Conservation (phyloP, 2,888 invertebrate genomes). For the Eurytoma californica region DNA sequence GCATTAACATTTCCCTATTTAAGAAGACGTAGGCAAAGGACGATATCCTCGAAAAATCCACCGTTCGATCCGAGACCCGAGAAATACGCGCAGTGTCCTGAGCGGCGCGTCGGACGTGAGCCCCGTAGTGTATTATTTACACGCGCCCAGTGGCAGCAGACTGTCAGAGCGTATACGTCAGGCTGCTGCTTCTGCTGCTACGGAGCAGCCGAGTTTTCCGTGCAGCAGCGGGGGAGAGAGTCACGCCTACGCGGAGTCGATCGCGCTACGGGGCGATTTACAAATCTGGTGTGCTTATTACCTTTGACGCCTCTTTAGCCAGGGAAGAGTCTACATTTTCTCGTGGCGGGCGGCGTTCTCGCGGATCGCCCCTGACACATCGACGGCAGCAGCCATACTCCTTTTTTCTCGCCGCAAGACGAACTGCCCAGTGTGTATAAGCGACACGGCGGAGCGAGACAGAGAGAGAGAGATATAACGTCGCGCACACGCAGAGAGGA, state of each 20-base stretch:
- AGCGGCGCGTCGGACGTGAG: not conserved
- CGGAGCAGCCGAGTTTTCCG: not conserved
- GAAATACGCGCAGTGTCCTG: not conserved
- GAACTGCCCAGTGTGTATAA: not conserved
- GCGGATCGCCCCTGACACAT: conserved; percentile 63
- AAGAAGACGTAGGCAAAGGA: not conserved
- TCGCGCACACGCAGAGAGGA: not conserved
- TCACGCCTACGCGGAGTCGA: not conserved
- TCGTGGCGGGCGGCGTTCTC: conserved; percentile 60
- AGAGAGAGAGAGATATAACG: not conserved
- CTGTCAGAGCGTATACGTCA: not conserved
- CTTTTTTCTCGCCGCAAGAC: conserved; percentile 52
- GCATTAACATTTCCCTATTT: not conserved
- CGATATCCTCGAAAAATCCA: not conserved
- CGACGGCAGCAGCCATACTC: conserved; percentile 69
- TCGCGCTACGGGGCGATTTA: not conserved
- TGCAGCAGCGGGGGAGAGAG: not conserved
- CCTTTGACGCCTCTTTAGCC: conserved; percentile 38
- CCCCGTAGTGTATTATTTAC: not conserved
- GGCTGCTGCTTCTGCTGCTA: not conserved
- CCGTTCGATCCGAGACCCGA: too few relatives aligned
- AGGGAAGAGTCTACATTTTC: conserved; percentile 67
- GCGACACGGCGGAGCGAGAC: not conserved
- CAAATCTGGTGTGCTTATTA: not conserved
- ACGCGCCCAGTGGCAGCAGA: not conserved